Conservation (phyloP, 2,888 invertebrate genomes). For the Drosophila histrio region DNA sequence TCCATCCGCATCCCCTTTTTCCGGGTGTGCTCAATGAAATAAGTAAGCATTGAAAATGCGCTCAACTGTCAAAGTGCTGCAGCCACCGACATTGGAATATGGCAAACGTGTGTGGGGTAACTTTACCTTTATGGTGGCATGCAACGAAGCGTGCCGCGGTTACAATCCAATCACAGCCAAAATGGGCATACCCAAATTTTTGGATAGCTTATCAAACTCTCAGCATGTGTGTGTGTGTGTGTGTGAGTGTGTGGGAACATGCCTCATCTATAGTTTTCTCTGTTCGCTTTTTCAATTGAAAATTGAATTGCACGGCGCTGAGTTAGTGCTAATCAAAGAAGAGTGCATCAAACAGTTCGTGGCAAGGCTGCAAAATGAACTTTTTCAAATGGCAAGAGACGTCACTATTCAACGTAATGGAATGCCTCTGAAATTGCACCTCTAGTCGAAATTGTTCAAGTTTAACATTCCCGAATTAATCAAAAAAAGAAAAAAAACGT, state of each 20-base stretch:
- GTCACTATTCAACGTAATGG: slow-evolving; percentile 5
- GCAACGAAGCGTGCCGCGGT: slow-evolving; percentile 64
- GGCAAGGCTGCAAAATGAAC: not conserved
- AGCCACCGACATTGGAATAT: slow-evolving; percentile 19
- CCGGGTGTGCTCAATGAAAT: slow-evolving; percentile 51
- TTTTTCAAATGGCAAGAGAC: not conserved
- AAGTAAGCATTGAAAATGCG: slow-evolving; percentile 69
- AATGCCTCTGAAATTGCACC: slow-evolving; percentile 14
- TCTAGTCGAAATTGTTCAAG: not conserved
- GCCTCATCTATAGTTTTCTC: slow-evolving; percentile 3
- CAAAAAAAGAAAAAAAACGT: not conserved
- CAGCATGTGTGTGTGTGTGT: not conserved
- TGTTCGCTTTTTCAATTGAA: slow-evolving; percentile 35
- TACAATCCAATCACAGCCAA: slow-evolving; percentile 59
- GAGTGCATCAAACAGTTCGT: slow-evolving; percentile 6
- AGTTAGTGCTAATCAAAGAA: slow-evolving; percentile 42
- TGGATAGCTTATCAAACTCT: slow-evolving; percentile 53
- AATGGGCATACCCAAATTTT: slow-evolving; percentile 58
- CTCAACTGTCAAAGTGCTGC: slow-evolving; percentile 73
- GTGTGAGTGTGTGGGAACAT: slow-evolving; percentile 4
- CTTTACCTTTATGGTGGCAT: slow-evolving; percentile 53
- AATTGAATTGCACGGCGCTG: slow-evolving; percentile 31
- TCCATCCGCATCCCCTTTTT: not conserved
- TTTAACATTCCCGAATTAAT: not conserved
- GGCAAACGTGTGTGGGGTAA: slow-evolving; percentile 10